Base-by-base conservation (phyloP, 2,797 vertebrate genomes). In the Vipera ursinii region DNA sequence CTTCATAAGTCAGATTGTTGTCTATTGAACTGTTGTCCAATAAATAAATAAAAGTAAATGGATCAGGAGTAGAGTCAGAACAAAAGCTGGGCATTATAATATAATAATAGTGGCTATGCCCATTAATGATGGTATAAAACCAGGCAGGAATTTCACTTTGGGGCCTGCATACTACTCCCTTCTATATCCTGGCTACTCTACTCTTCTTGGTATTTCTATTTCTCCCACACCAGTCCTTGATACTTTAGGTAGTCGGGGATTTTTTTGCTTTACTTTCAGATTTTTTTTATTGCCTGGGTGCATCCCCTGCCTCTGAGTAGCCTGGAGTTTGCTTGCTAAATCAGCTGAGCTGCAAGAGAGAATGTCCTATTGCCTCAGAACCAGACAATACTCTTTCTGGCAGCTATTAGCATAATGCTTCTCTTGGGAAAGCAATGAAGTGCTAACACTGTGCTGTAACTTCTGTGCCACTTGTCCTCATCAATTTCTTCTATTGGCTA, bases 401-500 rank as follows among this genome's bases (percentile, higher is more conserved):
- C 78, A 95, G 78, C 89, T 94, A 86, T 90, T 94, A 57, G 86
- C 53, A 90, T 38, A 92, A 90, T 1, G 3, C 13, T 82, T 95
- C 89, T 94, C 89, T 69, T 4, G 89, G 85, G 94, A 91, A 90
- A 1, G 12, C 73, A 89, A 28, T 88, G 53, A 91, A 93, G 89
- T 28, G 20, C 91, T 91, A 95, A 91, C 93, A 87, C 91, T 88
- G 93, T 93, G 89, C 32, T 38, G 4, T 90, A 93, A 93, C 78
- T 95, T 96, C 89, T 94, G 91, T 69, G 73, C 13, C 32, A 65
- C 28, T 93, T 44, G 4, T 94, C 63, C 82, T 60, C 14, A 93
- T 0, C 69, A 7, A 1, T 20, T 89, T 85, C 90, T 55, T 61
- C 3, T 1, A 63, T 44, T n/a, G 57, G 55, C 44, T 90, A 4